Evolutionary conservation across 1,140 invertebrate species (phyloP), one percentile per base, ranked within the genome.

Genomic region (Drosophila pruinosa): DNA sequence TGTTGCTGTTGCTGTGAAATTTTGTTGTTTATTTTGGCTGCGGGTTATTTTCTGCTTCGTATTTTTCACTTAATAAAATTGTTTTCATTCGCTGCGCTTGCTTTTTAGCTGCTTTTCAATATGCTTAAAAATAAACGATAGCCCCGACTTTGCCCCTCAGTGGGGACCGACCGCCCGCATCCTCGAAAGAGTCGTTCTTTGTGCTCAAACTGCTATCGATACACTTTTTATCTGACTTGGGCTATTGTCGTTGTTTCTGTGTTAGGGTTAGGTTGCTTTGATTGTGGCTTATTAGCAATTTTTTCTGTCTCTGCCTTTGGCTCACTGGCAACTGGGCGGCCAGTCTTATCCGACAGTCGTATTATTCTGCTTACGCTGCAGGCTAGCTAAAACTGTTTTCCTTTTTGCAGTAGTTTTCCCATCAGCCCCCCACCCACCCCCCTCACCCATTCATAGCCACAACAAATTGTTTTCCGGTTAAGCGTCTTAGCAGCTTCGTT

Each of bases 31-130:
- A 74, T 81, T 80, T 86, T 86, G 82, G 82, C 74, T 88, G 48
- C 65, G 74, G 77, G 82, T 81, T 86, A 75, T 86, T 86, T 88
- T 88, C 71, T 80, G 77, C 81, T 72, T 77, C 73, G 81, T 81
- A 85, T 85, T 85, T 88, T 85, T 88, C 81, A 86, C 81, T 86
- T 86, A 86, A 86, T 86, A 88, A 86, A 86, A 86, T 86, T 86
- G 81, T 86, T 88, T 88, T 86, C 78, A 78, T 72, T 82, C 81
- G 81, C 48, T 70, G 69, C 48, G 76, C 63, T 73, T 72, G 73
- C 62, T 71, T 71, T 72, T 75, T 65, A 72, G 56, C 72, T 54
- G 63, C 67, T 86, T 88, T 86, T 86, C 81, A 86, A 86, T 86
- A 88, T 88, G 81, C 77, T 86, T 86, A 86, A 86, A 86, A 86